Evolutionary conservation across 53 echinoderm and acorn worm species (phyloP), one percentile per base, ranked within the genome.

Genomic region (Henricia sp.): DNA sequence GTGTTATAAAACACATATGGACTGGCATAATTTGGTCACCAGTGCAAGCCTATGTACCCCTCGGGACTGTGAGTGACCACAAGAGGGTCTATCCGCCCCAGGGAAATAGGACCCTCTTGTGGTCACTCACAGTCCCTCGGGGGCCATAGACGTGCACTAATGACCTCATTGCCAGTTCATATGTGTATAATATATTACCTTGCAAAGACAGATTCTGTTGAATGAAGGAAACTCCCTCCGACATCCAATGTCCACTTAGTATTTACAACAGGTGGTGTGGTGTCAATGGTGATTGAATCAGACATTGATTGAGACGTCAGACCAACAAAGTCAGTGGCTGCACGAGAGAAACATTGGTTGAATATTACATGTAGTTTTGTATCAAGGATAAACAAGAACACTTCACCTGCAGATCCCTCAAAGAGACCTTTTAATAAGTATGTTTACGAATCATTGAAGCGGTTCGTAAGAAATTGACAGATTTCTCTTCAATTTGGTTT

Each of bases 261-360:
- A 63, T 21, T 46, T 17, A 56, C 12, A 17, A 36, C 54, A 36
- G 84, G 70, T 2, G 84, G 37, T 2, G 68, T 35, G 19, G 41
- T 25, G 70, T 68, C 68, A 48, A 70, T 70, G 27, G 37, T 53
- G 24, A 83, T 10, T 3, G 70, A 37, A 10, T 69, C 52, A 1
- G 84, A 83, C 51, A 38, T 50, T 9, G 51, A 34, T 46, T 37
- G 28, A 1, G 82, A 25, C 6, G 84, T 69, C 68, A 83, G 54
- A 52, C 84, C 68, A 28, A 83, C 84, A 70, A 70, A 83, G 39
- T 69, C 84, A 12, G 70, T 69, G 19, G 36, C 77, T 59, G 77
- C 20, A 27, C 16, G 35, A 6, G 28, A 30, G 14, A 46, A 46
- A 46, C 8, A 46, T 10, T 8, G 8, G 48, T n/a, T n/a, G n/a